These are phyloP conservation scores for Coregonus ussuriensis DNA, from an alignment of 2,797 vertebrate species.

Conservation along the genomic window DNA sequence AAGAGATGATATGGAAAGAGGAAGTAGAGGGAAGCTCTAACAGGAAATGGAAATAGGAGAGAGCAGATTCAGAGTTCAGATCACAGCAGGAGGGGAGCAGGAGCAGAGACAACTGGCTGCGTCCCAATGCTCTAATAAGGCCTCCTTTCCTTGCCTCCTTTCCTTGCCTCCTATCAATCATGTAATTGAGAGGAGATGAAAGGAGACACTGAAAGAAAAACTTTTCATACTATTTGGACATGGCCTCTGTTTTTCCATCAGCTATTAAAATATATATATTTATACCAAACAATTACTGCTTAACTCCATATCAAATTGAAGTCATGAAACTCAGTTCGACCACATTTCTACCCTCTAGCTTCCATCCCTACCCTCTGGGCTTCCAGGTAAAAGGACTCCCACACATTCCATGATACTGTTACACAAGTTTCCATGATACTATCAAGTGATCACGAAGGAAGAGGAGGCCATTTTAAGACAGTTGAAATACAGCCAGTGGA, in stretches of 20 bases:
- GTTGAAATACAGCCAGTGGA: constrained; percentile 1
- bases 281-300: no score
- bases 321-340: neutral
- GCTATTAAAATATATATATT: no score
- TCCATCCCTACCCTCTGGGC: no score
- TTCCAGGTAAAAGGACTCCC: neutral
- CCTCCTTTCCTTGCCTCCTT: no score
- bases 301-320: neutral
- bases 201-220: constrained; percentile 4
- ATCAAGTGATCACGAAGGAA: no score
- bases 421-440: neutral
- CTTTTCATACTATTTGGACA: neutral
- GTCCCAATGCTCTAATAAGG: neutral
- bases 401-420: neutral
- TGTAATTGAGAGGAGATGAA: neutral
- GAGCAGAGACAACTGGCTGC: constrained; percentile 2
- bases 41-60: constrained; percentile 7
- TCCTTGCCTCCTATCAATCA: no score
- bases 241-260: neutral
- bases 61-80: neutral
- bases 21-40: constrained; percentile 24
- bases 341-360: neutral
- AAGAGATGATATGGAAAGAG: constrained; percentile 21
- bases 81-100: neutral
- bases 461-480: constrained; percentile 6